Percentiles rank a stretch among this genome's conserved stretches.
phyloP scores from a whole-genome alignment of 2,888 invertebrate genomes.

The Lycocerus yunnanus region DNA sequence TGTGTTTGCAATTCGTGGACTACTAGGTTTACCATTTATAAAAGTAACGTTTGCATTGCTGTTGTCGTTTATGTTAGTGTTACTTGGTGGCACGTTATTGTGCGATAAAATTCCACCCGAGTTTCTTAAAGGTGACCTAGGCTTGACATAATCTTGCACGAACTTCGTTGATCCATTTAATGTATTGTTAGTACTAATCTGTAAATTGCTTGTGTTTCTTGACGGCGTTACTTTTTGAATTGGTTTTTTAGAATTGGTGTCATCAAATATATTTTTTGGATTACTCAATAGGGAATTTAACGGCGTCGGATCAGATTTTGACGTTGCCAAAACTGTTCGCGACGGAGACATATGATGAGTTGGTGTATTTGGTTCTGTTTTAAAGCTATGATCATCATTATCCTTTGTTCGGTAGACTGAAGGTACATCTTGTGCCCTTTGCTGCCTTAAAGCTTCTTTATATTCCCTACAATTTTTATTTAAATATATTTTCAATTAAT shows the following conservation, averaged over 20 bases:
- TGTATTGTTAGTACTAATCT: slow-evolving; percentile 47
- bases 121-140: slow-evolving; percentile 68
- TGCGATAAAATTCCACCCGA: slow-evolving; percentile 65
- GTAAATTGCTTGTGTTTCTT: slow-evolving; percentile 57
- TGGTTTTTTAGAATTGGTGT: slow-evolving; percentile 64
- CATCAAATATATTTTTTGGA: slow-evolving; percentile 63
- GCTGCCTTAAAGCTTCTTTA: slow-evolving; percentile 86
- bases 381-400: slow-evolving; percentile 61
- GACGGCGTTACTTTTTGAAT: slow-evolving; percentile 82
- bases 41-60: slow-evolving; percentile 53
- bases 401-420: slow-evolving; percentile 72
- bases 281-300: slow-evolving; percentile 57
- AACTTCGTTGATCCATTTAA: slow-evolving; percentile 50
- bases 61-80: slow-evolving; percentile 56
- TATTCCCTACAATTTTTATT: slow-evolving; percentile 69
- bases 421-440: slow-evolving; percentile 75
- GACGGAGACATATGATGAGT: slow-evolving; percentile 58
- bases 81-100: slow-evolving; percentile 57
- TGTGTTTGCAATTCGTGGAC: slow-evolving; percentile 61
- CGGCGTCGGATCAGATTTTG: slow-evolving; percentile 58
- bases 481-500: not conserved
- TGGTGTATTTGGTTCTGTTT: slow-evolving; percentile 58
- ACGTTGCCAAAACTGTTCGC: slow-evolving; percentile 51
- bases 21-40: slow-evolving; percentile 45
- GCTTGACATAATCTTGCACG: slow-evolving; percentile 62